Percentiles rank a stretch among this genome's conserved stretches.
These are phyloP conservation scores for Teleiodes luculella DNA, from an alignment of 2,888 invertebrate species.

Conservation along the genomic window DNA sequence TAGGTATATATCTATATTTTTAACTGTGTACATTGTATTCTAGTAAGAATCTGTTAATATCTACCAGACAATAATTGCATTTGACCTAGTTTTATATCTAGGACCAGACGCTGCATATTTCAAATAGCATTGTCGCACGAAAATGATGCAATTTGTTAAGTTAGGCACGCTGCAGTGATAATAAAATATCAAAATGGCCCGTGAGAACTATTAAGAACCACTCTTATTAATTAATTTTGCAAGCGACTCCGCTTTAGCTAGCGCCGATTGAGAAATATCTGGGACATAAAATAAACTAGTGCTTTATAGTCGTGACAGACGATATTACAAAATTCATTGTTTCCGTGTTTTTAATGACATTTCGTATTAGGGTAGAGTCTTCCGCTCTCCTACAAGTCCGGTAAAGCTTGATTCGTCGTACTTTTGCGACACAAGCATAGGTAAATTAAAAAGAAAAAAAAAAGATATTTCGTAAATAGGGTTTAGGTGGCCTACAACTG, in stretches of 20 bases:
- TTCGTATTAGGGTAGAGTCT: constrained; percentile 26
- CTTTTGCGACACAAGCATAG: no score
- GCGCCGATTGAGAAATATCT: constrained; percentile 28
- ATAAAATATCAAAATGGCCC: neutral
- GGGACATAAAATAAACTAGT: constrained; percentile 24
- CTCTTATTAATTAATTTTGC: constrained; percentile 28
- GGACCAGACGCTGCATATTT: neutral
- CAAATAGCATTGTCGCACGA: neutral
- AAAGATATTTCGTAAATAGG: no score
- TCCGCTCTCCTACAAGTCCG: neutral
- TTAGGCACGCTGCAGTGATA: neutral
- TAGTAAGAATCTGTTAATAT: no score
- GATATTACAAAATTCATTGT: constrained; percentile 37
- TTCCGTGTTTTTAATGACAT: constrained; percentile 26
- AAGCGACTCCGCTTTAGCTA: constrained; percentile 23
- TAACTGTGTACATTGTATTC: no score
- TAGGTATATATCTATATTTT: no score
- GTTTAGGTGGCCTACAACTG: no score
- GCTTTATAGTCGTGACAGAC: constrained; percentile 32
- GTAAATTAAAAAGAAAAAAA: no score
- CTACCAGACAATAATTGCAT: no score
- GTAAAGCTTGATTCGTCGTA: no score
- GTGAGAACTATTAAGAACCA: constrained; percentile 22
- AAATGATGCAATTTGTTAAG: neutral
- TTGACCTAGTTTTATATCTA: neutral